These are phyloP conservation scores for Cyprinodon tularosa DNA, from an alignment of 2,113 vertebrate genomes.

Conservation along the genomic window DNA sequence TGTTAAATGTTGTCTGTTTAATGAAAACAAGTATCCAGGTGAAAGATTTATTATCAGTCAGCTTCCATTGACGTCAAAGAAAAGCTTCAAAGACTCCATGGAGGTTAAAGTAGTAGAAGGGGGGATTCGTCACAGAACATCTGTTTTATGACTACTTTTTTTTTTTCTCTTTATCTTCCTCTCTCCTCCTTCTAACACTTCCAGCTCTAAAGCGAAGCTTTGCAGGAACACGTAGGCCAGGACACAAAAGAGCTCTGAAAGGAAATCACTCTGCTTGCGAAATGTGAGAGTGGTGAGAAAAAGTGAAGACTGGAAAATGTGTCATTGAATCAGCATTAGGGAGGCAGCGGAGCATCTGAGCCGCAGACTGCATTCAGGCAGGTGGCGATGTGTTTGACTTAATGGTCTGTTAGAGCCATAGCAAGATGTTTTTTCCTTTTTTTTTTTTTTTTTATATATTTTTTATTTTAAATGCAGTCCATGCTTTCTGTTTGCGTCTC, in stretches of 20 bases:
- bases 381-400: constrained; percentile 49
- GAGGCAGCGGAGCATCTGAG: constrained; percentile 25
- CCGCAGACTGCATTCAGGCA: constrained; percentile 32
- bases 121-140: constrained; percentile 5
- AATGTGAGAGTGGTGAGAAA: constrained; percentile 35
- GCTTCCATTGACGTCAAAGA: constrained; percentile 8
- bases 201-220: constrained; percentile 43
- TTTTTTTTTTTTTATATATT: background rate
- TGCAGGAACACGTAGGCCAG: constrained; percentile 53
- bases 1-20: constrained; percentile 1
- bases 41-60: constrained; percentile 1
- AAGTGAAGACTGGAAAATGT: constrained; percentile 24
- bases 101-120: constrained; percentile 4
- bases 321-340: constrained; percentile 38
- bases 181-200: constrained; percentile 21
- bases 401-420: constrained; percentile 25
- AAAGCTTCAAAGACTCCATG: background rate
- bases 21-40: background rate
- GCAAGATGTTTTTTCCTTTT: background rate
- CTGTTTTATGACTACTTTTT: constrained; percentile 27
- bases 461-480: constrained; percentile 22
- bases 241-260: constrained; percentile 45
- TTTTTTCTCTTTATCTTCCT: constrained; percentile 16
- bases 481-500: constrained; percentile 53
- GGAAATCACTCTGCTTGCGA: constrained; percentile 45